Evolutionary conservation across 2,888 invertebrate genomes (phyloP), one percentile per base, ranked within the genome.

Genomic region (Meteorus cinctellus): DNA sequence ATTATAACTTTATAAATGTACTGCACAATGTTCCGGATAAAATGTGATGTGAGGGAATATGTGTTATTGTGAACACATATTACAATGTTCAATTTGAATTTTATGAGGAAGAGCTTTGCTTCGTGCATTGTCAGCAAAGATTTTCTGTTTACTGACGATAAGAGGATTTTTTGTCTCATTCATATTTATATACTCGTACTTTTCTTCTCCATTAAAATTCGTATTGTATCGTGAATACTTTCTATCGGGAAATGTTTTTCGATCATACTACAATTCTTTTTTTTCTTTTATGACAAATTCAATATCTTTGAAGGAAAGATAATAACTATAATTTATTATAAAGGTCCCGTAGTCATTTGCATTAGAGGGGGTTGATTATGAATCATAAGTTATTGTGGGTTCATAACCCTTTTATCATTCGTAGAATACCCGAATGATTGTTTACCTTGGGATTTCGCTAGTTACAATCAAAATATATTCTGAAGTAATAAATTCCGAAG

Each of bases 1-100:
- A 48, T 48, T 48, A 48, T 48, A 48, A 55, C 8, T 55, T 55
- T 19, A 55, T 55, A 55, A 55, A 55, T 55, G 19, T 19, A 55
- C 1, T 24, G 55, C 19, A 55, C 8, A 24, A 19, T 24, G 19
- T 55, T 55, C 19, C 6, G 24, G 55, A 24, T 55, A n/a, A 19
- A 55, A 19, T 41, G 12, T 41, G 41, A 41, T 41, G 41, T 41
- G 41, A 41, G 4, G 34, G 41, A 41, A 8, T 41, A 41, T 41
- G 8, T 41, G 41, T 41, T 8, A n/a, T n/a, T 48, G 4, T 3
- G 4, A 6, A 6, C n/a, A 48, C n/a, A 48, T 48, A 48, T 16
- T n/a, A 4, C 48, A 48, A 48, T 48, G n/a, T 48, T 48, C 48
- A 48, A n/a, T 48, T 48, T n/a, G 16, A 48, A 48, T n/a, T 48